Evolutionary conservation across 2,797 vertebrate species (phyloP), one percentile per base, ranked within the genome.

Genomic region (Syngnathus rostellatus): DNA sequence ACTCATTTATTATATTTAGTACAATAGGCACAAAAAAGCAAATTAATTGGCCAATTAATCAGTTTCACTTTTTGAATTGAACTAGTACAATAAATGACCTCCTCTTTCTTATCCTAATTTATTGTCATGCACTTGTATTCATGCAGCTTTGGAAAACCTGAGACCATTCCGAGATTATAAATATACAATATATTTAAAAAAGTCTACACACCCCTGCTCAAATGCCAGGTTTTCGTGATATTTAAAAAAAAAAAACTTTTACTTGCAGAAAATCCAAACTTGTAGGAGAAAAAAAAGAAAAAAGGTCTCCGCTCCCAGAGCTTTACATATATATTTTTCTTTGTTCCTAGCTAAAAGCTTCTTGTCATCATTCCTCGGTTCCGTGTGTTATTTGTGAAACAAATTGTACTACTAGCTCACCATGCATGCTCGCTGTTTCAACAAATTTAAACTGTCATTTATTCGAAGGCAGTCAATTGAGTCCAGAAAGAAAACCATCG

Each of bases 351-450:
- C 39, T 39, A n/a, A 19, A 59, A 59, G 57, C 40, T 40, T 41
- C 11, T 55, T 25, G 54, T 57, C 10, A 31, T 39, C 48, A n/a
- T 50, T 37, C 62, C 21, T 48, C 25, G 3, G 6, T 45, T 39
- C 21, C 5, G 39, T 38, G 39, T 64, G 62, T 51, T 38, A 11
- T 64, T 37, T 64, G 62, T 64, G 31, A 16, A 38, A 38, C 10
- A 46, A 38, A 1, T 17, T 64, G 1, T n/a, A 14, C 19, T 62
- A 14, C 69, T 64, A 72, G 74, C 72, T 77, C 73, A 82, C 81
- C 84, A 83, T 83, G 83, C 78, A 66, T 40, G 10, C n/a, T 58
- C 17, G 12, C 25, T 31, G 11, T 31, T 31, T 57, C 25, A 50
- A 8, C 48, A 50, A 73, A 2, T 51, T 76, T 67, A 62, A 31